These are phyloP conservation scores for Scaptomyza polygonia DNA, from an alignment of 2,888 invertebrate genomes.

Conservation along the genomic window DNA sequence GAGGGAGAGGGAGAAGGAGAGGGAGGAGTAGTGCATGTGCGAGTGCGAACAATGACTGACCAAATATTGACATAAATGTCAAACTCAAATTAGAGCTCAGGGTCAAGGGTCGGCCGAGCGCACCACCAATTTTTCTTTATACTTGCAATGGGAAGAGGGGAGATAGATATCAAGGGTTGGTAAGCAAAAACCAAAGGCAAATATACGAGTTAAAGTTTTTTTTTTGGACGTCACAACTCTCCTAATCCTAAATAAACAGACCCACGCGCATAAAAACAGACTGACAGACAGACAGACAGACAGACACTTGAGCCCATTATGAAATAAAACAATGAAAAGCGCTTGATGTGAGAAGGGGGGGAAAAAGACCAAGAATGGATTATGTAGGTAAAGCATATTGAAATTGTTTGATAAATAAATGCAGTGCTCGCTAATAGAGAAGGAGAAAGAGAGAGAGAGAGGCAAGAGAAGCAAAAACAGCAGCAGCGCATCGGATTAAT, in stretches of 20 bases:
- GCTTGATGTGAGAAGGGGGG: neutral
- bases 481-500: conserved; percentile 57
- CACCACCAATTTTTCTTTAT: conserved; percentile 30
- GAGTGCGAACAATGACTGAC: conserved; percentile 77
- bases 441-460: neutral
- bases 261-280: conserved; percentile 45
- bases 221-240: conserved; percentile 40
- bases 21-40: conserved; percentile 28
- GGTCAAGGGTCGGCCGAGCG: conserved; percentile 72
- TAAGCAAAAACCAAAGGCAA: conserved; percentile 50
- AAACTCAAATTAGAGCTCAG: conserved; percentile 81
- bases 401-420: conserved; percentile 79
- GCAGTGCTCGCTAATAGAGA: conserved; percentile 40
- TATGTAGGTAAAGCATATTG: conserved; percentile 72
- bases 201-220: conserved; percentile 56
- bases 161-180: conserved; percentile 34
- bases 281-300: too few species aligned
- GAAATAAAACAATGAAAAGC: conserved; percentile 71
- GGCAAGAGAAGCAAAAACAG: conserved; percentile 4
- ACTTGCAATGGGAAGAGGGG: neutral
- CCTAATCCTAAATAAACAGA: conserved; percentile 72
- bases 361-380: conserved; percentile 36
- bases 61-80: conserved; percentile 82
- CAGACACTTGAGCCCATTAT: conserved; percentile 70
- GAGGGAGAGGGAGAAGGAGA: neutral